A percentile compares a stretch with the other conserved stretches of the same genome.
These are phyloP conservation scores for Hetaerina titia DNA, from an alignment of 2,888 invertebrate genomes.

Conservation along the genomic window DNA sequence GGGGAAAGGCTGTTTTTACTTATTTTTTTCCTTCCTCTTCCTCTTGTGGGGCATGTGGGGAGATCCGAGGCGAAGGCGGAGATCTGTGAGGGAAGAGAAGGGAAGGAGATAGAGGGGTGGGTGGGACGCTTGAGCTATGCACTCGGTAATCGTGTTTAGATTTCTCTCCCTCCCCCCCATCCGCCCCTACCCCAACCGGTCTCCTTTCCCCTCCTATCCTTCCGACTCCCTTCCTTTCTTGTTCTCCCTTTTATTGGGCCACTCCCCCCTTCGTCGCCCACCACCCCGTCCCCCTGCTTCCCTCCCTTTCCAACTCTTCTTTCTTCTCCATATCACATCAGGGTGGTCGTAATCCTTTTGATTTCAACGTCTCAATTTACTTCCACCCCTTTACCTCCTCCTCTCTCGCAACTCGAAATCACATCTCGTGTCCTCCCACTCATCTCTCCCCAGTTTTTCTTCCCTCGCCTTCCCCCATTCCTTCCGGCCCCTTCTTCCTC, in stretches of 20 bases:
- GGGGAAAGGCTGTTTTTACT: neutral
- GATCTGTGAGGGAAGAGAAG: neutral
- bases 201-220: neutral
- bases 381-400: neutral
- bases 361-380: neutral
- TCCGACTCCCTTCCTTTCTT: neutral
- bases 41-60: neutral
- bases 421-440: neutral
- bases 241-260: neutral
- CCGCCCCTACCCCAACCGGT: neutral
- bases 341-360: conserved; percentile 25
- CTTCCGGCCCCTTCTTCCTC: neutral
- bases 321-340: neutral
- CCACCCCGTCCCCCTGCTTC: neutral
- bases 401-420: neutral
- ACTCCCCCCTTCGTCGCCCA: neutral
- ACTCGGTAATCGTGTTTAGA: conserved; percentile 18
- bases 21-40: neutral
- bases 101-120: neutral
- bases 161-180: neutral
- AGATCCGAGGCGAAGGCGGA: neutral
- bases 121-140: neutral
- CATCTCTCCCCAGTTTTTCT: neutral
- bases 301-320: neutral
- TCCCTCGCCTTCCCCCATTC: neutral